Evolutionary conservation across 1,140 invertebrate species (phyloP), one percentile per base, ranked within the genome.

Genomic region (Leptonema lineaticorne): DNA sequence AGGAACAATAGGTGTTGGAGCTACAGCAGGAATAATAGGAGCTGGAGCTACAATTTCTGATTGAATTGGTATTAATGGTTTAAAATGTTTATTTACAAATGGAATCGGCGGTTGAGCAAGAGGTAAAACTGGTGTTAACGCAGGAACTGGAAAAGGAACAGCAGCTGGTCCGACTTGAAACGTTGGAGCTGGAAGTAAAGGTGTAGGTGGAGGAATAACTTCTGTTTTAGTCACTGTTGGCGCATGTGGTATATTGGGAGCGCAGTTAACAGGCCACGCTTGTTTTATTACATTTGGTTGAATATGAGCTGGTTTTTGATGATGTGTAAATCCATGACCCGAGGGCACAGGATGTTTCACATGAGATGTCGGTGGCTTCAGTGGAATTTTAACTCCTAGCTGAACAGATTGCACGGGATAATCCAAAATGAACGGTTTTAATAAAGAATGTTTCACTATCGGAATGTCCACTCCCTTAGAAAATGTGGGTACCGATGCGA

Each of bases 381-480:
- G 50, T 0, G 81, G 81, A 26, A 82, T 78, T 67, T 83, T 83
- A 0, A 83, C 77, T 4, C 78, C 76, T 1, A 80, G 72, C 0
- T 79, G 78, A 1, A 81, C 71, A 0, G 81, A 79, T 6, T 79
- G 78, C 0, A 80, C 78, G 0, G 81, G 81, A 67, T 82, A 83
- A 4, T 76, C 76, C 0, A 83, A 80, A 3, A 83, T 76, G 3
- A 83, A 68, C 0, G 81, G 81, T 53, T 83, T 83, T 0, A 82
- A 66, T 0, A 82, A 75, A 0, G 81, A 83, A 63, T 83, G 81
- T 0, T 78, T 79, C 9, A 83, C 78, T 11, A 75, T 75, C 0
- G 81, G 79, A 60, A 80, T 78, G 46, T 83, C 81, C 60, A 81
- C 76, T 11, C 81, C 81, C 0, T 81, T 74, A 46, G 82, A 82